Evolutionary conservation across 2,888 invertebrate species (phyloP), one percentile per base, ranked within the genome.

Genomic region (Abscondita cerata): DNA sequence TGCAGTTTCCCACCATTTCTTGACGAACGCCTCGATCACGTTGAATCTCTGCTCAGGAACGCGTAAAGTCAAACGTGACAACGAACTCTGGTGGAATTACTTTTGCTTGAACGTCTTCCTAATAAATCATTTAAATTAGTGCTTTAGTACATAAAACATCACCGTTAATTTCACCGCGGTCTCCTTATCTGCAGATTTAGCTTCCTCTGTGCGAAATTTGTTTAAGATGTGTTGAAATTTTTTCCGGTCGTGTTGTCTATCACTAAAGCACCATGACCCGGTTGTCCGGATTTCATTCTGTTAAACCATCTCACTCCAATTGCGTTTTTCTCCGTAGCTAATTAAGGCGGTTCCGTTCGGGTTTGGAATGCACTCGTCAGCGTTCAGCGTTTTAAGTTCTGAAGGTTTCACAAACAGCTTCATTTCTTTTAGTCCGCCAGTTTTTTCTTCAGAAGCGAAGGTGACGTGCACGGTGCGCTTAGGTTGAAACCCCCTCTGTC

Each of bases 101-200:
- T 80, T 97, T 97, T 1, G 88, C 85, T 81, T 96, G 96, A 0
- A 95, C 88, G 4, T 97, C 97, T 61, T 96, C 96, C 86, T 88
- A 2, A 8, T 6, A 8, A 12, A 6, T 48, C 12, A 48, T 8
- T 48, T 9, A 47, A 13, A n/a, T n/a, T 12, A 1, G 15, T 46
- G n/a, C n/a, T n/a, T n/a, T 12, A 47, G 20, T 13, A 1, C n/a
- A 11, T 12, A 25, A n/a, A 38, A 18, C 34, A 93, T 72, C 76
- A 88, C 86, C 0, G 94, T 96, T 69, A 95, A 81, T 81, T 96
- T 96, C 6, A 95, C 81, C 0, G 94, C 90, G 2, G 93, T 13
- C 9, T 93, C 16, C n/a, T n/a, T n/a, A 89, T 18, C 95, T n/a
- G 4, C 9, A 4, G 9, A 31, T 31, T 31, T 31, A 6, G 31